Base-by-base conservation (phyloP, 2,888 invertebrate genomes). In the Drosophila prolongata region DNA sequence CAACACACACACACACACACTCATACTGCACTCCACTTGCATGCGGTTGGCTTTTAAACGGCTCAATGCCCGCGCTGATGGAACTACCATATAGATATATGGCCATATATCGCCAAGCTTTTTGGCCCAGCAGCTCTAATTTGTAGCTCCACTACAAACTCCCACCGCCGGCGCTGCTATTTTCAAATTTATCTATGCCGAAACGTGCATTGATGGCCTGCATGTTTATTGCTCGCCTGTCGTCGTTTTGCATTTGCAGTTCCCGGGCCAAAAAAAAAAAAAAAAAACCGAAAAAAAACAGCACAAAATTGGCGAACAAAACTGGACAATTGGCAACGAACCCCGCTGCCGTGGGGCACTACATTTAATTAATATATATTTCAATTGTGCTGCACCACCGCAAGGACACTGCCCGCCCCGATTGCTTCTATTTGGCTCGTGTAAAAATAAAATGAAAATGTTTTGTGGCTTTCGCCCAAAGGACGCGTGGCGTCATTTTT, bases 121-220 rank as follows among this genome's bases (percentile, higher is more conserved):
- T 73, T 61, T 54, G 53, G 66, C 65, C 75, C 66, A 74, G 79
- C 83, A 67, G 71, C 74, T 84, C 87, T 87, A 86, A 86, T 88
- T 85, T 85, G 85, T 85, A 83, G 70, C 79, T 70, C 60, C 73
- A 84, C 27, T 37, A 38, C 10, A 13, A 10, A 75, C 79, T 80
- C 73, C 75, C 61, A 67, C 73, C 68, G 67, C 64, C 16, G 19
- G 72, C 70, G 68, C 67, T 56, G 71, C 77, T 75, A 71, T 78
- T 82, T 77, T 77, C 71, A 73, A 84, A 85, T 87, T 85, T 85
- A 85, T 85, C 88, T 88, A 80, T 79, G 88, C 80, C 72, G 75
- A 78, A 87, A 83, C 86, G 73, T 78, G 71, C 77, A 86, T 80
- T 87, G 84, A 82, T 82, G 76, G 78, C 68, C 70, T 67, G 80